Evolutionary conservation across 37 sponge, comb jelly and placozoan species (phyloP), one percentile per base, ranked within the genome.

Genomic region (Axinella damicornis): DNA sequence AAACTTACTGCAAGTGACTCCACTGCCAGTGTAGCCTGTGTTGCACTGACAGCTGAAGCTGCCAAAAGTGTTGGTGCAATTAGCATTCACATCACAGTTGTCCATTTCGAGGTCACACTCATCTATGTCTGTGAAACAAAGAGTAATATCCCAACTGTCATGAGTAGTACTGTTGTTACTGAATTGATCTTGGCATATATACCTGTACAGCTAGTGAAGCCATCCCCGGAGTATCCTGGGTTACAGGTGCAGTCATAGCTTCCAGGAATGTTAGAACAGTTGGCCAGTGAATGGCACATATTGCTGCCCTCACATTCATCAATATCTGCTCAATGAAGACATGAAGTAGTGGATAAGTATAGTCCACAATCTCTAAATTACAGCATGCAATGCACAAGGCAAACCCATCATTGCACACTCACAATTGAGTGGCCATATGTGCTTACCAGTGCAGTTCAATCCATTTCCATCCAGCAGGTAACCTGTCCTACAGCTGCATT

Each of bases 401-500:
- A 27, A 61, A 61, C 12, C 62, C 12, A 5, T 11, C 57, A 56
- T 18, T 46, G 46, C 46, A 46, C 6, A 4, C 46, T 12, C 46
- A 46, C 6, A 9, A 46, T 46, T 46, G 6, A 46, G 46, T 46
- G 4, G 46, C 46, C 4, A 46, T 61, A 25, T 5, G 12, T 68
- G 35, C 69, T 6, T 18, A 68, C 69, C 69, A 68, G 36, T 34
- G 69, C 69, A 68, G 69, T 68, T 18, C 34, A 27, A 34, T 68
- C 69, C 35, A 68, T 68, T 33, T 4, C 69, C 12, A 14, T 61
- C 62, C 14, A 61, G 62, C 46, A 2, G 18, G 38, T 85, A 85
- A 9, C 85, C 85, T 76, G 22, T 5, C 12, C 52, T 33, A 80
- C 88, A 87, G 52, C 37, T 53, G 62, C 88, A 87, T 5, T 18